phyloP scores from a whole-genome alignment of 1,140 invertebrate species.

The Drosophila elegans region DNA sequence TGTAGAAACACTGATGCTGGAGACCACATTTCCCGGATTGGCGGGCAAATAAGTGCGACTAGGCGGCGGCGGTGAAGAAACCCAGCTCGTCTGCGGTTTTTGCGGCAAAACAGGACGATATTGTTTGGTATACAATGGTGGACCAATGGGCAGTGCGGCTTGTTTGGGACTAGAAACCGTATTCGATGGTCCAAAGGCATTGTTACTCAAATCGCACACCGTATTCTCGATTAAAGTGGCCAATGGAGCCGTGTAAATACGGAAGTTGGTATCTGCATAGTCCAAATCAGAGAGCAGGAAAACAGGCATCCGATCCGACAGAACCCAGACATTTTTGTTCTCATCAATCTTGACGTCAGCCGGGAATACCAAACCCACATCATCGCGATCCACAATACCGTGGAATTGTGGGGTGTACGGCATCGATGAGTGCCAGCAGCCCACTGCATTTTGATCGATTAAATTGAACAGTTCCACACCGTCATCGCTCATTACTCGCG shows the following conservation, averaged over 20 bases:
- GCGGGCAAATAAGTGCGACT: slow-evolving; percentile 64
- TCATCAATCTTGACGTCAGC: slow-evolving; percentile 91
- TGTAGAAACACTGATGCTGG: slow-evolving; percentile 51
- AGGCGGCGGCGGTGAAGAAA: slow-evolving; percentile 30
- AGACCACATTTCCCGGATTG: slow-evolving; percentile 32
- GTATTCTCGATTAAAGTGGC: slow-evolving; percentile 88
- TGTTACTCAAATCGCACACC: slow-evolving; percentile 87
- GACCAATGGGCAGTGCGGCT: slow-evolving; percentile 11
- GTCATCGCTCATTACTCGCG: slow-evolving; percentile 89
- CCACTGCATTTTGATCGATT: slow-evolving; percentile 91
- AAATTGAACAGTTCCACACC: slow-evolving; percentile 91
- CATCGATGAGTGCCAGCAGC: slow-evolving; percentile 91
- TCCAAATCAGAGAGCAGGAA: slow-evolving; percentile 90
- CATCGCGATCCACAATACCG: slow-evolving; percentile 90
- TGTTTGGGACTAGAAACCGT: slow-evolving; percentile 59
- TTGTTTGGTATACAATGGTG: slow-evolving; percentile 52
- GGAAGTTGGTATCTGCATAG: slow-evolving; percentile 91
- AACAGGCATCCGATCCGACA: slow-evolving; percentile 92
- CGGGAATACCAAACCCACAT: slow-evolving; percentile 91
- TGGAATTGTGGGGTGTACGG: slow-evolving; percentile 89
- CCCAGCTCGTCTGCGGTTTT: slow-evolving; percentile 64
- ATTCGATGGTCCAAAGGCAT: slow-evolving; percentile 72
- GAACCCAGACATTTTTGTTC: slow-evolving; percentile 89
- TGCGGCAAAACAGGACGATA: slow-evolving; percentile 51
- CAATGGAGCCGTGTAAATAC: slow-evolving; percentile 89